phyloP scores from a whole-genome alignment of 2,797 vertebrate species.

The Lates japonicus region DNA sequence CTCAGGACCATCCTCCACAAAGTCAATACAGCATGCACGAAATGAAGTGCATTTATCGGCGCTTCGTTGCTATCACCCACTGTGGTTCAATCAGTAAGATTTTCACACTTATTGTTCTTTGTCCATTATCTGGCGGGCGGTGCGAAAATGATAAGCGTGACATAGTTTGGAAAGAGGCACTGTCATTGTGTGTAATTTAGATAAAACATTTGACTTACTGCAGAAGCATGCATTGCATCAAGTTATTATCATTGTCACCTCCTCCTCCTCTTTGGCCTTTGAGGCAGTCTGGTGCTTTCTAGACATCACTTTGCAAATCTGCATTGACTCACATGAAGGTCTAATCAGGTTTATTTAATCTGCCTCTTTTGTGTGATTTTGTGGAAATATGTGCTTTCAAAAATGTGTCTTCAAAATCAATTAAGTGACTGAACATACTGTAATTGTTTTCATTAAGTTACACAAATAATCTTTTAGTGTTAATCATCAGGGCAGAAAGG shows the following conservation, averaged over 20 bases:
- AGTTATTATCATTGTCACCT: conserved; percentile 70
- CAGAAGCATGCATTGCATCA: conserved; percentile 69
- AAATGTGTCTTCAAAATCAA: conserved; percentile 1
- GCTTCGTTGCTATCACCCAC: conserved; percentile 7
- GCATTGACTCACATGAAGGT: conserved; percentile 40
- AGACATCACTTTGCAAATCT: conserved; percentile 62
- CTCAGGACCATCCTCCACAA: conserved; percentile 31
- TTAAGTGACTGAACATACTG: neutral
- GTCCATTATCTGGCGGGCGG: conserved; percentile 70
- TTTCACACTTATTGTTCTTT: conserved; percentile 75
- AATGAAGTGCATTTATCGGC: conserved; percentile 64
- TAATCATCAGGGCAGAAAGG: neutral
- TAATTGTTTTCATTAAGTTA: neutral
- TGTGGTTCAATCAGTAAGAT: conserved; percentile 47
- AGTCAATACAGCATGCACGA: conserved; percentile 36
- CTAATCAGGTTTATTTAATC: conserved; percentile 40
- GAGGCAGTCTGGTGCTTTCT: conserved; percentile 41
- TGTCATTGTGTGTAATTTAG: conserved; percentile 75
- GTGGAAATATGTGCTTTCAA: neutral
- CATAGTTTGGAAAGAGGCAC: conserved; percentile 53
- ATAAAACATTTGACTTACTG: conserved; percentile 77
- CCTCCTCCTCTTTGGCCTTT: conserved; percentile 56
- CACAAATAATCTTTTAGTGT: conserved; percentile 2
- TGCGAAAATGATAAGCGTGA: conserved; percentile 67
- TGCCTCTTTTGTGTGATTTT: conserved; percentile 20